A percentile compares a stretch with the other conserved stretches of the same genome.
phyloP scores from a whole-genome alignment of 2,113 vertebrate species.

The Cichladusa arquata region DNA sequence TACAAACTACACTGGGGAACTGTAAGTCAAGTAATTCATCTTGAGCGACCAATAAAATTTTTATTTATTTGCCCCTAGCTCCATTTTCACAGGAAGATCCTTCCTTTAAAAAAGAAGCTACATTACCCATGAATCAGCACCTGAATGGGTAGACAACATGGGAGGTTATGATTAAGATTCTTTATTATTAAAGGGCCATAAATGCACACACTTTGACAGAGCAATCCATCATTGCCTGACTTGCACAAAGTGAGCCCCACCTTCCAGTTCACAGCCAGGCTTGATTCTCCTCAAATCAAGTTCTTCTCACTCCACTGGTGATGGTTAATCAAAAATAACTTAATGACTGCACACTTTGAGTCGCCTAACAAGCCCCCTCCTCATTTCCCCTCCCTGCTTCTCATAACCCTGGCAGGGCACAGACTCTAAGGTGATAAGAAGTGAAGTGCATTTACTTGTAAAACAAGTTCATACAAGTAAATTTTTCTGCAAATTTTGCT shows the following conservation, averaged over 20 bases:
- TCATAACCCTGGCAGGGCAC: not conserved
- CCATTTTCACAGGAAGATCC: not conserved
- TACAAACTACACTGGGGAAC: not conserved
- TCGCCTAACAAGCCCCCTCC: not conserved
- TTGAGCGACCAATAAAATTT: not conserved
- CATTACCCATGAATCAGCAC: not conserved
- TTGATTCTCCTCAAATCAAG: not conserved
- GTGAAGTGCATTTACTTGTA: not conserved
- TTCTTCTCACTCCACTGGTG: not conserved
- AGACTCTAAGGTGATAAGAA: not conserved
- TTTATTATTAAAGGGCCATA: not conserved
- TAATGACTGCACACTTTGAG: not conserved
- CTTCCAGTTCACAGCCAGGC: not conserved
- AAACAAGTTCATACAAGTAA: not conserved
- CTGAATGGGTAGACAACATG: not conserved
- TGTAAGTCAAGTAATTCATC: not conserved
- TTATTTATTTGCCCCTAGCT: constrained; percentile 12
- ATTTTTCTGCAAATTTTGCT: not conserved
- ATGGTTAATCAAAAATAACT: not conserved
- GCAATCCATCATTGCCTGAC: not conserved
- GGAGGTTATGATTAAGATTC: not conserved
- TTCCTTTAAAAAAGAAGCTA: not conserved
- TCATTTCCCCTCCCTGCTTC: not conserved
- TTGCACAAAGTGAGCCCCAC: constrained; percentile 12
- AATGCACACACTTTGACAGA: constrained; percentile 1